Evolutionary conservation across 2,888 invertebrate species (phyloP), one percentile per base, ranked within the genome.

Genomic region (Sepiola atlantica): DNA sequence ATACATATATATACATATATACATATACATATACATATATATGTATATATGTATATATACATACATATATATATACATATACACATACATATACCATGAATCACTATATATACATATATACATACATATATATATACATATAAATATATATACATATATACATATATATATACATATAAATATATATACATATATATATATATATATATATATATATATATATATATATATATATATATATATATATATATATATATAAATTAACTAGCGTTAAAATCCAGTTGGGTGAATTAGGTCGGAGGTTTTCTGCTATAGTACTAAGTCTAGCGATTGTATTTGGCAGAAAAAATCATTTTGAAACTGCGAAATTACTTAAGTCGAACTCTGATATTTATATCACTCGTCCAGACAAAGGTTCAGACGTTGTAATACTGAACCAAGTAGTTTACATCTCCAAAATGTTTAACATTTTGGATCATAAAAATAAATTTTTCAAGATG

Each of bases 201-300:
- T 77, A 77, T 77, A 77, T n/a, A 77, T 77, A n/a, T 77, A 77
- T 77, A 77, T 77, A 77, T 77, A 77, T 77, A 77, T 77, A 77
- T 77, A 77, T 77, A 77, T 77, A 77, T 77, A 77, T 77, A 77
- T 77, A 77, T 8, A 77, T 77, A 77, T 10, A 77, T 77, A 77
- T 77, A 77, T 77, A 77, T 77, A 77, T 77, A 77, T 10, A 10
- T 77, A 77, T 77, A 77, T 77, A 77, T 77, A 77, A n/a, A n/a
- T n/a, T n/a, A n/a, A n/a, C n/a, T n/a, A n/a, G n/a, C n/a, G n/a
- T n/a, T n/a, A n/a, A n/a, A n/a, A n/a, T n/a, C n/a, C n/a, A n/a
- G n/a, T n/a, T n/a, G n/a, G n/a, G n/a, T n/a, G n/a, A n/a, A n/a
- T n/a, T n/a, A n/a, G n/a, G n/a, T n/a, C n/a, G n/a, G n/a, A n/a